A percentile compares a stretch with the other conserved stretches of the same genome.
Evolutionary conservation across 2,888 invertebrate genomes (phyloP).

Genomic region (Stegana nigrithorax): DNA sequence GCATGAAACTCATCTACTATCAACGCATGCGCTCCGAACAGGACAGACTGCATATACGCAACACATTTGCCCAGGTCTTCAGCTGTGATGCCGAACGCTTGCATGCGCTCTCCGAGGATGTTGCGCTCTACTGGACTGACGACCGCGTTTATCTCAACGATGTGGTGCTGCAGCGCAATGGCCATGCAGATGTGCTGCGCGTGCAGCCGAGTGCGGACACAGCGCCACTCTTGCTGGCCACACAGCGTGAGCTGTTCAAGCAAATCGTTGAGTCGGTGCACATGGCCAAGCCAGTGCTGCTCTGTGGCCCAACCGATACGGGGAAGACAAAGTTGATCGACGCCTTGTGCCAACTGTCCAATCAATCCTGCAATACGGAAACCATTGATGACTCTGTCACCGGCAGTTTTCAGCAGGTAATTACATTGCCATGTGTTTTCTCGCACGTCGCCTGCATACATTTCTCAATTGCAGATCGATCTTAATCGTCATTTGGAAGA

Average conservation of each 20-base stretch:
- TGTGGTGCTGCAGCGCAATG: conserved; percentile 70
- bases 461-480: conserved; percentile 56
- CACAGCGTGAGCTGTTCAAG: conserved; percentile 78
- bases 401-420: conserved; percentile 96
- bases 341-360: conserved; percentile 62
- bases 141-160: conserved; percentile 76
- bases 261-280: conserved; percentile 87
- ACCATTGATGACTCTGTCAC: conserved; percentile 69
- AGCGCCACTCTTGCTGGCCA: conserved; percentile 70
- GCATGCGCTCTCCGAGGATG: conserved; percentile 69
- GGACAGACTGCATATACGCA: conserved; percentile 80
- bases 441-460: too few relatives aligned
- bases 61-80: conserved; percentile 70
- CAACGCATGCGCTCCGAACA: conserved; percentile 85
- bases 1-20: conserved; percentile 83
- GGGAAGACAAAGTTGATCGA: conserved; percentile 68
- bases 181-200: conserved; percentile 44
- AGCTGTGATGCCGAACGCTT: conserved; percentile 63
- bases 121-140: conserved; percentile 73
- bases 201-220: conserved; percentile 55
- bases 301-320: conserved; percentile 66
- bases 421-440: not conserved
- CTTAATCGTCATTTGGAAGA: conserved; percentile 76
- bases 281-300: conserved; percentile 91
- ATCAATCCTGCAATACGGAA: conserved; percentile 63